phyloP scores from a whole-genome alignment of 1,140 invertebrate species.

The Lepidotrigona ventralis region DNA sequence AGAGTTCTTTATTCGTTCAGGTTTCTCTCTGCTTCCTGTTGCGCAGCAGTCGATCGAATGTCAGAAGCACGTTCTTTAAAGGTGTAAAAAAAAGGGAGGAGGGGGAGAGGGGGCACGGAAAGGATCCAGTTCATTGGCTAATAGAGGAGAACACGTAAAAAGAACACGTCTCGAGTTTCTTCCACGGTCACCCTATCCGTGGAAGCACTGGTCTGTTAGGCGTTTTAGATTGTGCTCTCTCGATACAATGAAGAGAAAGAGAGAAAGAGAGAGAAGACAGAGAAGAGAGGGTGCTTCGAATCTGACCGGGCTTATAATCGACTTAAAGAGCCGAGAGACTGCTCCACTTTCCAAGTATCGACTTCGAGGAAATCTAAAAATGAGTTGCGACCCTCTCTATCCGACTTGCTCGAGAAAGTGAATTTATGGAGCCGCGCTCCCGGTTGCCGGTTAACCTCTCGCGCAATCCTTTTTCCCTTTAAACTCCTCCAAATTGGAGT shows the following conservation, averaged over 20 bases:
- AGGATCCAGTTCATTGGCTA: conserved; percentile 60
- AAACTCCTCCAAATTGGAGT: background rate
- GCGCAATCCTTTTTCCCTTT: background rate
- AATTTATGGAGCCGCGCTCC: background rate
- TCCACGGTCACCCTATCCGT: conserved; percentile 36
- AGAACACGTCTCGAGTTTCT: conserved; percentile 60
- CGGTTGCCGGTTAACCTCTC: background rate
- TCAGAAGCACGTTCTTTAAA: conserved; percentile 48
- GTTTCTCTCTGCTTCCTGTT: conserved; percentile 50
- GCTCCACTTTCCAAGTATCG: background rate
- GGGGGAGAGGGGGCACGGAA: background rate
- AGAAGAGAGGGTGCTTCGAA: conserved; percentile 19
- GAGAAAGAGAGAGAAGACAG: background rate
- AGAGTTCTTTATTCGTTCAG: background rate
- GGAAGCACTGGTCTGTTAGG: background rate
- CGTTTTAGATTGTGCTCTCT: conserved; percentile 16
- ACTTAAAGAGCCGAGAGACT: conserved; percentile 19
- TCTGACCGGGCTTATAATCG: conserved; percentile 32
- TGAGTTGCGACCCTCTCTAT: background rate
- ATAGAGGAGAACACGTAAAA: conserved; percentile 38
- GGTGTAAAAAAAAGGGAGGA: conserved; percentile 28
- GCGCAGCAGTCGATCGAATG: conserved; percentile 46
- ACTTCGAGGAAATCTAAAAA: conserved; percentile 32
- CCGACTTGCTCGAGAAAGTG: background rate
- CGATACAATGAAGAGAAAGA: conserved; percentile 27